phyloP scores from a whole-genome alignment of 2,797 vertebrate species.

The Rhinichthys osculus region DNA sequence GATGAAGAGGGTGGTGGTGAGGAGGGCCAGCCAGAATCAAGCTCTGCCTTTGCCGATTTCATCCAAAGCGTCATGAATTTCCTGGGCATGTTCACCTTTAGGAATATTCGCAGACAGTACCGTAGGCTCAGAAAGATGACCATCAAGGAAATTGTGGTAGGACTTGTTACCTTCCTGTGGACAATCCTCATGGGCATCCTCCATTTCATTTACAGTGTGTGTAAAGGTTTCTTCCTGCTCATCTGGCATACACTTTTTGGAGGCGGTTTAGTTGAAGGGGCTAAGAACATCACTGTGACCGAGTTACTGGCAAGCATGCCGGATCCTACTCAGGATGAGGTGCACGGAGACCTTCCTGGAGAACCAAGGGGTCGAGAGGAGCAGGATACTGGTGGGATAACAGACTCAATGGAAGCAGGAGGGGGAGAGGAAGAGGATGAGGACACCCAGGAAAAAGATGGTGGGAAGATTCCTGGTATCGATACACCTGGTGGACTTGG shows the following conservation, averaged over 20 bases:
- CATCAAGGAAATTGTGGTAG: constrained; percentile 83
- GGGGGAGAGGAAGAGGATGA: constrained; percentile 83
- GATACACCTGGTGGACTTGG: constrained; percentile 89
- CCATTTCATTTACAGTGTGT: constrained; percentile 81
- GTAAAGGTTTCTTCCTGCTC: constrained; percentile 85
- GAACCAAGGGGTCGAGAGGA: constrained; percentile 78
- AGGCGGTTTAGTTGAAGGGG: constrained; percentile 90
- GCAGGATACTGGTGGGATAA: constrained; percentile 75
- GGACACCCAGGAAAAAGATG: constrained; percentile 82
- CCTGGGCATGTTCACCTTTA: constrained; percentile 82
- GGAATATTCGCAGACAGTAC: constrained; percentile 84
- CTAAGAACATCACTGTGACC: constrained; percentile 89
- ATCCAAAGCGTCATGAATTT: constrained; percentile 78
- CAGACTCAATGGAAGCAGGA: constrained; percentile 77
- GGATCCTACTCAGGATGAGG: constrained; percentile 93
- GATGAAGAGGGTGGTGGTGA: constrained; percentile 78
- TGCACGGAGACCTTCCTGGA: constrained; percentile 86
- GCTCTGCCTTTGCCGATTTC: constrained; percentile 85
- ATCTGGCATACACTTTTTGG: constrained; percentile 91
- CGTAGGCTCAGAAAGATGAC: constrained; percentile 84
- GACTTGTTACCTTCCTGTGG: constrained; percentile 77
- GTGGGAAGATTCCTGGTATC: constrained; percentile 79
- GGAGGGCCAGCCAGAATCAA: constrained; percentile 74
- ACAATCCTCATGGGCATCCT: constrained; percentile 80
- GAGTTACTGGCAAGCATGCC: constrained; percentile 95